A percentile compares a stretch with the other conserved stretches of the same genome.
Conservation (phyloP, 1,140 invertebrate species). For the Drosophila hydei region DNA sequence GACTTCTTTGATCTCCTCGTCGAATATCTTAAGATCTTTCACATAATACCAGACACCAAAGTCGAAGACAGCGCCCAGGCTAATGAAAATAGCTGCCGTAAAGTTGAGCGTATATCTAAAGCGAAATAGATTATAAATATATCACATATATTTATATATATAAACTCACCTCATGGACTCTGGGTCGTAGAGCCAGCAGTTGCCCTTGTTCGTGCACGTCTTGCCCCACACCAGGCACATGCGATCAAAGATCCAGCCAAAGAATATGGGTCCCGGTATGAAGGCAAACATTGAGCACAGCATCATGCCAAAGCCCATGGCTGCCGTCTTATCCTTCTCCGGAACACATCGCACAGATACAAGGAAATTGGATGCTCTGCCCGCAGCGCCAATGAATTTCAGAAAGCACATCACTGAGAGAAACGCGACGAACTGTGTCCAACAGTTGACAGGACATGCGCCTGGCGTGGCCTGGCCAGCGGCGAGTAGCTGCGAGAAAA, state of each 20-base stretch:
- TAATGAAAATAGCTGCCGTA: slow-evolving; percentile 87
- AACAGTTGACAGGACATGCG: slow-evolving; percentile 88
- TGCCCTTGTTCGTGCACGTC: slow-evolving; percentile 89
- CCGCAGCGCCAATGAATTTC: slow-evolving; percentile 88
- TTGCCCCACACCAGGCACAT: slow-evolving; percentile 90
- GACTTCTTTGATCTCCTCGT: slow-evolving; percentile 86
- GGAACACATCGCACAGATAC: slow-evolving; percentile 89
- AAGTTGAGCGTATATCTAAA: slow-evolving; percentile 87
- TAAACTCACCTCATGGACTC: slow-evolving; percentile 86
- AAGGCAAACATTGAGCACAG: slow-evolving; percentile 89
- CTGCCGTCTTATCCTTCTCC: slow-evolving; percentile 89
- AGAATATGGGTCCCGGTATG: slow-evolving; percentile 90
- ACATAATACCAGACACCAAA: slow-evolving; percentile 88
- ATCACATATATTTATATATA: neutral
- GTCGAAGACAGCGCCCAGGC: slow-evolving; percentile 88
- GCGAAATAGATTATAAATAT: neutral
- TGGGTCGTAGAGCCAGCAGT: slow-evolving; percentile 90
- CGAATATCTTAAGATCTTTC: slow-evolving; percentile 89
- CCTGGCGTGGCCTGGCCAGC: slow-evolving; percentile 86
- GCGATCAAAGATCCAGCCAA: slow-evolving; percentile 89
- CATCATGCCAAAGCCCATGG: slow-evolving; percentile 88
- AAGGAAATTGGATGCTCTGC: slow-evolving; percentile 88
- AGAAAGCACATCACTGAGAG: slow-evolving; percentile 88
- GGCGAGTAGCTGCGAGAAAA: slow-evolving; percentile 50
- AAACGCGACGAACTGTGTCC: slow-evolving; percentile 87